Evolutionary conservation across 2,113 vertebrate genomes (phyloP).

Genomic region (Microtus pennsylvanicus): DNA sequence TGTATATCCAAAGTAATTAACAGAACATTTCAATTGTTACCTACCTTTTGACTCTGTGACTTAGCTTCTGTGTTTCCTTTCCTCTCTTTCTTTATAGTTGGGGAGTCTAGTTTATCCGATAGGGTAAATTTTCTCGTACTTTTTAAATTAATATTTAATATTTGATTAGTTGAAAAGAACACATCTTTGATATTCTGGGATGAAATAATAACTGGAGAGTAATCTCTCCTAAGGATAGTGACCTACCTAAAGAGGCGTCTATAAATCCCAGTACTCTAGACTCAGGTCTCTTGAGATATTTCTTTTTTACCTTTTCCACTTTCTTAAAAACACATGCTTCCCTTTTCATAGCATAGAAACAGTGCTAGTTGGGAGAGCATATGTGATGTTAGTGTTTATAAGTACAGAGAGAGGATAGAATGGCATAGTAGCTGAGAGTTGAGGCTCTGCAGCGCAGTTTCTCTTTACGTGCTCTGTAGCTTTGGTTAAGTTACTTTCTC

Average conservation of each 20-base stretch:
- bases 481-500: slow-evolving; percentile 27
- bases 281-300: neutral
- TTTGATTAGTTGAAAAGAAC: slow-evolving; percentile 40
- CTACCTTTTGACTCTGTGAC: neutral
- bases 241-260: slow-evolving; percentile 32
- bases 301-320: slow-evolving; percentile 50
- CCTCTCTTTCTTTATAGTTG: slow-evolving; percentile 36
- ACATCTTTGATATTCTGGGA: slow-evolving; percentile 28
- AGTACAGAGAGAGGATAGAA: neutral
- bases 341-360: neutral
- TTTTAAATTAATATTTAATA: slow-evolving; percentile 37
- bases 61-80: slow-evolving; percentile 53
- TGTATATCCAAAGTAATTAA: neutral
- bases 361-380: neutral
- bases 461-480: neutral
- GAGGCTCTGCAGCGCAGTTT: neutral
- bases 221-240: neutral
- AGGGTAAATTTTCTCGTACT: slow-evolving; percentile 37
- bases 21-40: slow-evolving; percentile 6
- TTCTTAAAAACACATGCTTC: neutral
- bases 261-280: neutral
- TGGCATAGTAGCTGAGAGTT: neutral
- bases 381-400: neutral
- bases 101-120: neutral
- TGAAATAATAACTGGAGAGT: slow-evolving; percentile 49